Base-by-base conservation (phyloP, 2,113 vertebrate genomes). In the Neopipo cinnamomea region DNA sequence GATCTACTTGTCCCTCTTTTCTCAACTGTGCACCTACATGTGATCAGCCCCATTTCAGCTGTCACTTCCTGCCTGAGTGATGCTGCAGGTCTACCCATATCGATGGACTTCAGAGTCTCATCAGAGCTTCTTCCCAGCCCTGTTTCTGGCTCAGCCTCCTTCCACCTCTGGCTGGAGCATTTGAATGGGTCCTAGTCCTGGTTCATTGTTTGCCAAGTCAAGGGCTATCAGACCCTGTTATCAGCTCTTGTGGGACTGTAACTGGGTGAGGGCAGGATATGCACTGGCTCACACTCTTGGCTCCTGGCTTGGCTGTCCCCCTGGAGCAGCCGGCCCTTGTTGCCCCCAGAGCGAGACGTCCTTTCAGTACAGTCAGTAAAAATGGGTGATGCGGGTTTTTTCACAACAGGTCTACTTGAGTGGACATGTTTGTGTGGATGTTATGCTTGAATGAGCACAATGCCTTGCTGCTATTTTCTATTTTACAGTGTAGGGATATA, bases 71-170 rank as follows among this genome's bases (percentile, higher is more conserved):
- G 17, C 25, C 46, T 11, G 28, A 52, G 35, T 35, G 17, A 59
- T 0, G 1, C 8, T 47, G 19, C 11, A 47, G 39, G 5, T 37
- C 11, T 30, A 37, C 3, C 14, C 2, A 0, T 11, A 22, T 2
- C 20, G 23, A 59, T 17, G 24, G 53, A 61, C 12, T 58, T 75
- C 16, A 20, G 39, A 85, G 35, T 12, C 41, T 63, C 4, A 2
- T 5, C 10, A 2, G 33, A 76, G 58, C 46, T 72, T 68, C 79
- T 61, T 65, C 37, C 27, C 52, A 88, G 16, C 12, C 27, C 16
- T 58, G 7, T 25, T 25, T 39, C 46, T 90, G 53, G 14, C 15
- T 41, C 8, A 8, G 3, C 53, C 35, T 81, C 35, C 33, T 46
- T 42, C 74, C 35, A 15, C 46, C 79, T 83, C 50, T 42, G 33